phyloP scores from a whole-genome alignment of 2,113 vertebrate genomes.

The Anguilla japonica region DNA sequence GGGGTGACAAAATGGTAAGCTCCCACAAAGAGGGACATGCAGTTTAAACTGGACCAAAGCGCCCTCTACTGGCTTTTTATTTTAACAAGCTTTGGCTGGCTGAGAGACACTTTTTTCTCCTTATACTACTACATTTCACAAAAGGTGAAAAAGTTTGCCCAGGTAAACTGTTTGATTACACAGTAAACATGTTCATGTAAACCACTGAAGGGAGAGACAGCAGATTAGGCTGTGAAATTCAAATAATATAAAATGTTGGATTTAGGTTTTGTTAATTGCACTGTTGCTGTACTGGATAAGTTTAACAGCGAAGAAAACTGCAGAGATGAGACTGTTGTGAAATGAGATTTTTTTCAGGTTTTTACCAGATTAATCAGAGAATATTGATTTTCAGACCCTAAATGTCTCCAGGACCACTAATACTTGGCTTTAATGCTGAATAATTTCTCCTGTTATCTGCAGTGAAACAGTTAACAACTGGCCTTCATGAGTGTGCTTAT shows the following conservation, averaged over 20 bases:
- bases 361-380: neutral
- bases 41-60: neutral
- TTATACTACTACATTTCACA: neutral
- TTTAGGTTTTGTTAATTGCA: neutral
- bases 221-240: neutral
- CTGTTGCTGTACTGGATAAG: neutral
- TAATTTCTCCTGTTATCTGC: neutral
- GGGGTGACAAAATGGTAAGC: neutral
- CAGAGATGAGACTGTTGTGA: too few relatives aligned
- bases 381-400: too few relatives aligned
- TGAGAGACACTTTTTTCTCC: neutral
- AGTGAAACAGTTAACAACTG: neutral
- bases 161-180: neutral
- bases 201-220: neutral
- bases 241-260: neutral
- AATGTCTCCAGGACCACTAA: neutral
- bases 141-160: neutral
- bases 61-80: constrained; percentile 11
- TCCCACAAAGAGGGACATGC: neutral
- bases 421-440: neutral
- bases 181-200: neutral
- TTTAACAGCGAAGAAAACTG: neutral
- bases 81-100: neutral
- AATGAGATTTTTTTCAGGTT: neutral
- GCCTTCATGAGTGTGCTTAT: too few relatives aligned